These are phyloP conservation scores for Holcopasites calliopsidis DNA, from an alignment of 1,140 invertebrate genomes.

Conservation along the genomic window DNA sequence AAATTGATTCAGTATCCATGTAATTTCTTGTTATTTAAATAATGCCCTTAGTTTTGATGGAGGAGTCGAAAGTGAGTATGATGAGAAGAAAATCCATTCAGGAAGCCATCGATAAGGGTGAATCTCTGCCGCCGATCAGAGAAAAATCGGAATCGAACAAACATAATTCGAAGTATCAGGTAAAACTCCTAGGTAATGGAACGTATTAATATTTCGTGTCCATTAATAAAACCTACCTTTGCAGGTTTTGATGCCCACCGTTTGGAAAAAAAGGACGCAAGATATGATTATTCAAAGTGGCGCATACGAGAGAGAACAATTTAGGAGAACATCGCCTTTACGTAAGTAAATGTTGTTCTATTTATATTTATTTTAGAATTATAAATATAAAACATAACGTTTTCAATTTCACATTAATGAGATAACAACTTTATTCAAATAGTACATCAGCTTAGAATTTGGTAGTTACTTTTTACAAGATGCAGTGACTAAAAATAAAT, in stretches of 20 bases:
- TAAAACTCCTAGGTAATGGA: constrained; percentile 14
- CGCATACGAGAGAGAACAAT: constrained; percentile 77
- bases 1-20: not conserved
- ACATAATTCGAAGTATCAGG: constrained; percentile 28
- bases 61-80: constrained; percentile 78
- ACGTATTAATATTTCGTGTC: too few relatives aligned
- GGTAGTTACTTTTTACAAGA: too few relatives aligned
- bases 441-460: too few relatives aligned
- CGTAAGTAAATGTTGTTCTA: constrained; percentile 60
- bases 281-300: constrained; percentile 70
- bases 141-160: constrained; percentile 28
- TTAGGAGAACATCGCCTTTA: constrained; percentile 71
- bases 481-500: too few relatives aligned
- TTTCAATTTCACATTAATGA: not conserved
- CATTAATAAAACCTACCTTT: not conserved
- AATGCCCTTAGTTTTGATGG: constrained; percentile 79
- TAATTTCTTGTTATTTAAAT: too few relatives aligned
- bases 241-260: constrained; percentile 54
- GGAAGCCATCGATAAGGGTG: constrained; percentile 71
- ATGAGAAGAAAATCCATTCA: constrained; percentile 75
- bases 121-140: constrained; percentile 65
- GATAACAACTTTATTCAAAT: not conserved
- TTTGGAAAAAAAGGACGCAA: constrained; percentile 68
- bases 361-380: not conserved
- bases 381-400: not conserved